Percentiles rank a stretch among this genome's conserved stretches.
These are phyloP conservation scores for Hypsibius dujardini DNA, from an alignment of 1,140 invertebrate genomes.

Conservation along the genomic window DNA sequence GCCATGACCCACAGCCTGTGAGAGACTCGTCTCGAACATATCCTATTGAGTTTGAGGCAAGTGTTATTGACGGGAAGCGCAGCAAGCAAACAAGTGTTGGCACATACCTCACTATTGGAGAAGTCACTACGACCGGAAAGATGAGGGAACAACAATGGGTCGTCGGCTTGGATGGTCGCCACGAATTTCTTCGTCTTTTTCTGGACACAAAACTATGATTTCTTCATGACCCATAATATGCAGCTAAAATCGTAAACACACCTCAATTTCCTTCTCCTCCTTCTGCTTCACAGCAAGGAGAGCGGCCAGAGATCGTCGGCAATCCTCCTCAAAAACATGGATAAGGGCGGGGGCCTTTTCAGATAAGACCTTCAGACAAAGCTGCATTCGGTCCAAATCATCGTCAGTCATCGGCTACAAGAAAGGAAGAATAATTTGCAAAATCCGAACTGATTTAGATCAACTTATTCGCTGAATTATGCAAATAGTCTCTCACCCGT, in stretches of 20 bases:
- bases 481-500: slow-evolving; percentile 29
- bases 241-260: too few relatives aligned
- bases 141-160: slow-evolving; percentile 68
- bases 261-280: slow-evolving; percentile 40
- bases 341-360: slow-evolving; percentile 50
- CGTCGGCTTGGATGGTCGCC: slow-evolving; percentile 59
- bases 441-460: too few relatives aligned
- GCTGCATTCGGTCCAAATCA: slow-evolving; percentile 71
- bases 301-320: slow-evolving; percentile 57
- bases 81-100: neutral
- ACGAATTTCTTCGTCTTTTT: slow-evolving; percentile 43
- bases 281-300: slow-evolving; percentile 69
- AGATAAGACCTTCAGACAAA: slow-evolving; percentile 56
- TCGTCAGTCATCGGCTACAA: slow-evolving; percentile 67
- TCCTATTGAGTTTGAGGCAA: slow-evolving; percentile 34
- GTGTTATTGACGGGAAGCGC: too few relatives aligned
- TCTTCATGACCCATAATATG: too few relatives aligned
- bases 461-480: neutral
- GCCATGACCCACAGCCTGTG: slow-evolving; percentile 61
- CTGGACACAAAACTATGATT: slow-evolving; percentile 21
- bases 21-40: slow-evolving; percentile 84
- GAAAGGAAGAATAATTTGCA: neutral
- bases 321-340: slow-evolving; percentile 56
- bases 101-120: slow-evolving; percentile 8
- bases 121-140: slow-evolving; percentile 35